Evolutionary conservation across 2,113 vertebrate genomes (phyloP), one percentile per base, ranked within the genome.

Genomic region (Xiphorhynchus elegans): DNA sequence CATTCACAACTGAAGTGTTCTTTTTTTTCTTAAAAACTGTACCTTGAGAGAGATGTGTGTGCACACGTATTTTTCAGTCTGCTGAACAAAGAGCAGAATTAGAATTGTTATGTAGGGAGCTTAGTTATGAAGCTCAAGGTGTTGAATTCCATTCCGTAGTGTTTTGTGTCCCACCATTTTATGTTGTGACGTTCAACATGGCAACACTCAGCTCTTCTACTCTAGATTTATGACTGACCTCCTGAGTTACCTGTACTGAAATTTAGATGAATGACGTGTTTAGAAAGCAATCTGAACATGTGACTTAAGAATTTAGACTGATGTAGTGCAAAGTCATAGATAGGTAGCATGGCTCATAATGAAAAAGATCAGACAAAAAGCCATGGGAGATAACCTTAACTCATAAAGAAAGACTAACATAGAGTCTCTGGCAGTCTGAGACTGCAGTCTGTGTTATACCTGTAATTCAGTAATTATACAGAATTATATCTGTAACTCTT

Each of bases 1-100:
- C 49, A 44, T 46, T 15, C 10, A 9, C 0, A 0, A 7, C 3
- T n/a, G 35, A 73, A 19, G 14, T 44, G 4, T n/a, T 68, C 7
- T 42, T 11, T 68, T 68, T 53, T 29, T 49, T 47, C 4, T 10
- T 49, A 7, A 26, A 37, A 82, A 52, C 2, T 5, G 0, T 20
- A 14, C 42, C 8, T 56, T 69, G 8, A 40, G 55, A 60, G 39
- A 47, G 17, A 4, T 39, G 2, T 13, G 1, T 56, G 3, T 31
- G 26, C 15, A 33, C 1, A 7, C 3, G 1, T 4, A 5, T 52
- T 81, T 77, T 87, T 93, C 14, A 70, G 13, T 56, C 28, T 49
- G 7, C 12, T 46, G 28, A 53, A 11, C 16, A 28, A 70, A 81
- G n/a, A 67, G 19, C 19, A 46, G 31, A 31, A 26, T 49, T 67